Conservation (phyloP, 2,888 invertebrate species). For the Quadroppia sp. region DNA sequence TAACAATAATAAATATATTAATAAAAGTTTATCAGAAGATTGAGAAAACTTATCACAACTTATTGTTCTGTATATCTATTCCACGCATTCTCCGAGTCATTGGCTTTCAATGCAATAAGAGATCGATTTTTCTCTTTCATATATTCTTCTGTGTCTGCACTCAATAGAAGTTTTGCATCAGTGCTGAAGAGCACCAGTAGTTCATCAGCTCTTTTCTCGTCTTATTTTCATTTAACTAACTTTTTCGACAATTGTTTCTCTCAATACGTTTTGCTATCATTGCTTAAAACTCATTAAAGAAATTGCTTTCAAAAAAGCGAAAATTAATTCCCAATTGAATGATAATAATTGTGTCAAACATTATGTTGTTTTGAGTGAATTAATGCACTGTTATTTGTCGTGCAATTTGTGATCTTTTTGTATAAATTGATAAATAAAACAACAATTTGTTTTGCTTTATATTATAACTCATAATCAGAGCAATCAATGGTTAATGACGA, state of each 20-base stretch:
- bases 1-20: neutral
- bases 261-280: too few relatives aligned
- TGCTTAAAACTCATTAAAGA: too few relatives aligned
- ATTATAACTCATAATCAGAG: neutral
- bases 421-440: neutral
- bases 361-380: too few relatives aligned
- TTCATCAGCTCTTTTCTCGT: neutral
- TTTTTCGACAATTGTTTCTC: too few relatives aligned
- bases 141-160: too few relatives aligned
- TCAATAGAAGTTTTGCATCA: neutral
- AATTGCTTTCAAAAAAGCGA: too few relatives aligned
- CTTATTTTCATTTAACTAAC: too few relatives aligned
- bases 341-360: too few relatives aligned
- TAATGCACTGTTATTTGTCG: too few relatives aligned
- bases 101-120: slow-evolving; percentile 25
- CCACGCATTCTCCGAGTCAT: slow-evolving; percentile 28
- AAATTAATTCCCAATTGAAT: too few relatives aligned
- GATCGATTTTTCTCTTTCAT: slow-evolving; percentile 23
- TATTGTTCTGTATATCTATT: neutral
- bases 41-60: neutral
- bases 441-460: neutral
- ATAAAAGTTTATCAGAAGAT: neutral
- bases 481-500: too few relatives aligned
- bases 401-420: neutral
- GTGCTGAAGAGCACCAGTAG: neutral